Base-by-base conservation (phyloP, 1,140 invertebrate genomes). In the Aphis craccivora region DNA sequence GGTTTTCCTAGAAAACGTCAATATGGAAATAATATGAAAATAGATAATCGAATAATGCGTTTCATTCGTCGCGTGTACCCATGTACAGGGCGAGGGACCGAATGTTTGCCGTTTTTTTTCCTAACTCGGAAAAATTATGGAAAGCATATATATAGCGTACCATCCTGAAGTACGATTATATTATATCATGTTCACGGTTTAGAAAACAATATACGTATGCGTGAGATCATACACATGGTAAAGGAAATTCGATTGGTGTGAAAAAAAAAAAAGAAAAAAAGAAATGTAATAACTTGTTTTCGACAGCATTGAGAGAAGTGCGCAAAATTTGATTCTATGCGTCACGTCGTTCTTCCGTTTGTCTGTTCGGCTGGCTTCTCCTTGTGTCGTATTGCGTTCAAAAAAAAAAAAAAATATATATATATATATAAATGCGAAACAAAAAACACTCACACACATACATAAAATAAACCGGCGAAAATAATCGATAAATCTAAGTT, bases 401-500 rank as follows among this genome's bases (percentile, higher is more conserved):
- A 9, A 76, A 76, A n/a, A 76, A 76, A 67, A 60, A 60, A 60
- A 55, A 53, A 22, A 20, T 20, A 55, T 55, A 60, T 25, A 14
- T 60, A 30, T 60, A 60, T n/a, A 67, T 67, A 76, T n/a, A 35
- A 76, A 76, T 7, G 60, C 60, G 60, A 76, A 76, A 83, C 81
- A 83, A 84, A 11, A 84, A 7, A 84, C 20, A 84, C 6, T 43
- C 81, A 84, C 81, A 23, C 35, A 22, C 14, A 35, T 20, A 67
- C n/a, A 81, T 45, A 92, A 84, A 90, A 90, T 90, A 60, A 40
- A 40, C 35, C 88, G 37, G 30, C 90, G 14, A 92, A 84, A 84
- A 84, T 51, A 92, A 92, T 92, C 91, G 91, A 84, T 92, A 91
- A 91, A 92, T 92, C 67, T 48, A 51, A 84, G 91, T 92, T 81